Evolutionary conservation across 2,113 vertebrate species (phyloP).

Genomic region (Hylia prasina): DNA sequence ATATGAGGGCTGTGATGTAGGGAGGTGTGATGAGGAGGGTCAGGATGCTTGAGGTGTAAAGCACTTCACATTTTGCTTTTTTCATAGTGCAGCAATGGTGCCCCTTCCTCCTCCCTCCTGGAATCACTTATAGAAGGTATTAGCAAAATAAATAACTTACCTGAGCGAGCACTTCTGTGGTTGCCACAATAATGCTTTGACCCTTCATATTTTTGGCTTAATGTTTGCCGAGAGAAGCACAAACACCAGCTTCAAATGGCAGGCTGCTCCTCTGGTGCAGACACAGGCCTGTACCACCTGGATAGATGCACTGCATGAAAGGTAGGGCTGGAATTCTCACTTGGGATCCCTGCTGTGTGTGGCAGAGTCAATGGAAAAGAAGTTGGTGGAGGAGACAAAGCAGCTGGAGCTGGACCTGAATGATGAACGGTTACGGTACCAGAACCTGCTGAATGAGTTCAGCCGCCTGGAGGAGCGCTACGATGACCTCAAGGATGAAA

Average conservation of each 20-base stretch:
- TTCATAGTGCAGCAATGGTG: not conserved
- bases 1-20: not conserved
- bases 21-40: not conserved
- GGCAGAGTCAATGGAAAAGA: slow-evolving; percentile 89
- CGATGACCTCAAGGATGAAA: slow-evolving; percentile 91
- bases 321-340: not conserved
- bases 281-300: not conserved
- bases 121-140: not conserved
- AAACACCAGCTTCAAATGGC: not conserved
- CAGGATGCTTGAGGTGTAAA: not conserved
- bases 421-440: slow-evolving; percentile 92
- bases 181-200: not conserved
- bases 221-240: not conserved
- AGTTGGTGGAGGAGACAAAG: slow-evolving; percentile 86
- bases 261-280: not conserved
- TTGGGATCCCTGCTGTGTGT: not conserved
- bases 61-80: not conserved
- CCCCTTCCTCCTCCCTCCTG: not conserved
- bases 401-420: slow-evolving; percentile 94
- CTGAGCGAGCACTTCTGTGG: not conserved
- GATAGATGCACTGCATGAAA: not conserved
- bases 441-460: slow-evolving; percentile 96
- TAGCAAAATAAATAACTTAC: not conserved
- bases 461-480: slow-evolving; percentile 93
- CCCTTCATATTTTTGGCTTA: not conserved